Evolutionary conservation across 2,113 vertebrate species (phyloP), one percentile per base, ranked within the genome.

Genomic region (Dicerorhinus sumatrensis): DNA sequence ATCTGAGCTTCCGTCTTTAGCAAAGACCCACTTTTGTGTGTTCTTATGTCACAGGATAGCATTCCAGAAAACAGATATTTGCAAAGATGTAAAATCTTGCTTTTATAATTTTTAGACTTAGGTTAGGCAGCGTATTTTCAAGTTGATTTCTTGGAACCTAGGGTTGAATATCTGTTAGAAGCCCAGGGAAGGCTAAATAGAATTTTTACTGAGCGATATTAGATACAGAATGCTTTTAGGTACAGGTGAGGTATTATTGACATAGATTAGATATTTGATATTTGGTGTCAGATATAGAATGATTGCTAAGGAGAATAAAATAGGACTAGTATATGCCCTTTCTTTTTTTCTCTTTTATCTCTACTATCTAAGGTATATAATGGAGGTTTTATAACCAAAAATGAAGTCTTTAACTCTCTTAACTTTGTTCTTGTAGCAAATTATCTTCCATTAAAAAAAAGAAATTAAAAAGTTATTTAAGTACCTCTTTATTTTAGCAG

Each of bases 41-140:
- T 54, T 73, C 4, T 62, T 77, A 58, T 36, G 10, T 54, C 51
- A 70, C 3, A 76, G 21, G 9, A 81, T 23, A 67, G 29, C 54
- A n/a, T 73, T 93, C 31, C 39, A 79, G 46, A 76, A 91, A 95
- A 67, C 5, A 88, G 33, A 25, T 88, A 56, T 48, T 95, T 85
- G 46, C 58, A 29, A 11, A 91, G 23, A 62, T 77, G 10, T 33
- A 65, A 86, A 69, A 16, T 81, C 48, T 92, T 85, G 31, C 31
- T 31, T 69, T 92, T 60, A 20, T 42, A 48, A 65, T 58, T 90
- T 87, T 85, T 86, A 73, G 25, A 18, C 23, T 67, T 91, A 36
- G 51, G 8, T 58, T 51, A 83, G 25, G 27, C 60, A 83, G 31
- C 48, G 31, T 92, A n/a, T 33, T 93, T 92, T 90, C 80, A 27